phyloP scores from a whole-genome alignment of 2,888 invertebrate genomes.

The Hypercompe scribonia region DNA sequence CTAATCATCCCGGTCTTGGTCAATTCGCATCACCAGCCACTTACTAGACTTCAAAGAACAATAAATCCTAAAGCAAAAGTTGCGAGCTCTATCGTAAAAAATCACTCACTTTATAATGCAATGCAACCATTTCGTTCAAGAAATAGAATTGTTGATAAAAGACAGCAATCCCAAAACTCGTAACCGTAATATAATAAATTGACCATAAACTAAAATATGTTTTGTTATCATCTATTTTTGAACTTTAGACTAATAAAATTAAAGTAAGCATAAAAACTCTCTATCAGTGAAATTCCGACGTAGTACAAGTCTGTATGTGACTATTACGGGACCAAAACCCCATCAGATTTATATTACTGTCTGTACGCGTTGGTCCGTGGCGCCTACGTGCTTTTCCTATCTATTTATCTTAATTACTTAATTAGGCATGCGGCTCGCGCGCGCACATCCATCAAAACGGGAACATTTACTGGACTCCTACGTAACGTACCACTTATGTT shows the following conservation, averaged over 20 bases:
- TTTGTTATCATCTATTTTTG: too few species aligned
- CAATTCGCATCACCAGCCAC: background rate
- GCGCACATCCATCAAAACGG: conserved; percentile 41
- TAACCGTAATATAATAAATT: too few species aligned
- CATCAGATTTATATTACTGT: conserved; percentile 12
- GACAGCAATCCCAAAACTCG: too few species aligned
- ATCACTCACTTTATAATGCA: too few species aligned
- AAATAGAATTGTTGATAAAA: too few species aligned
- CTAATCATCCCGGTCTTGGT: too few species aligned
- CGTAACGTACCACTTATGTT: conserved; percentile 20
- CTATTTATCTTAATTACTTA: conserved; percentile 63
- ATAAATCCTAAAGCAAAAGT: background rate
- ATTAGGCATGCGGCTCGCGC: conserved; percentile 61
- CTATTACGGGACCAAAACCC: background rate
- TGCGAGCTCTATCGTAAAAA: background rate
- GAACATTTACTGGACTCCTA: conserved; percentile 16
- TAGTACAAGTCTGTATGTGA: background rate
- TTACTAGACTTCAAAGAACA: background rate
- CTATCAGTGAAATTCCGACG: background rate
- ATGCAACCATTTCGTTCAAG: too few species aligned
- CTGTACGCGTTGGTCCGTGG: conserved; percentile 19
- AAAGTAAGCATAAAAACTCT: background rate
- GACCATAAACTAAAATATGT: too few species aligned
- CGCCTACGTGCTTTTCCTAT: conserved; percentile 45
- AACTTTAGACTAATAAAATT: too few species aligned